Evolutionary conservation across 2,113 vertebrate genomes (phyloP).

Genomic region (Pongo abelii): DNA sequence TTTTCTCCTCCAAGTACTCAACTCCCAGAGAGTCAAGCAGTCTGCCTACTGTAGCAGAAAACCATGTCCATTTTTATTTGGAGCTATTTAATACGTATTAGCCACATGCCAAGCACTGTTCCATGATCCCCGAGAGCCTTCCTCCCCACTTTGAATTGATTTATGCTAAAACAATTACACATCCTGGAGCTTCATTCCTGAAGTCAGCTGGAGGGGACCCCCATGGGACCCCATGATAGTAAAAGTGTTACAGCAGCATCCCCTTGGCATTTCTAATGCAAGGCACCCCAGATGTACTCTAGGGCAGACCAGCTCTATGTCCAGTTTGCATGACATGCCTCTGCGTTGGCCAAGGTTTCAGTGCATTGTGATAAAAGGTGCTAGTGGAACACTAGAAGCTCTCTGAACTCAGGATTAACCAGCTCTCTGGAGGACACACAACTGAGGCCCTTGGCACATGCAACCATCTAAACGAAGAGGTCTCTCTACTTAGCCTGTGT

Average conservation of each 20-base stretch:
- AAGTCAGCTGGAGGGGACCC: background rate
- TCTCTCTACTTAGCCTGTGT: too few species aligned
- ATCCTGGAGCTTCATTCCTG: slow-evolving; percentile 26
- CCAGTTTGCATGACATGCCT: accelerated
- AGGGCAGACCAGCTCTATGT: background rate
- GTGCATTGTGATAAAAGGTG: background rate
- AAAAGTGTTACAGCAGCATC: background rate
- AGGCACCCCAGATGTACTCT: background rate
- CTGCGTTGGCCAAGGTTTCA: background rate
- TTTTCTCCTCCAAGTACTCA: slow-evolving; percentile 57
- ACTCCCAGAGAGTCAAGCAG: slow-evolving; percentile 68
- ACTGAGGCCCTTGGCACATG: accelerated
- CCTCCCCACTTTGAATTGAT: slow-evolving; percentile 56
- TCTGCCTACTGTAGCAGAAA: slow-evolving; percentile 72
- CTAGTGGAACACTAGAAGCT: background rate
- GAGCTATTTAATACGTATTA: slow-evolving; percentile 67
- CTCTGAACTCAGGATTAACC: background rate
- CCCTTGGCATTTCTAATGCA: background rate
- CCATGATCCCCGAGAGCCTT: slow-evolving; percentile 57
- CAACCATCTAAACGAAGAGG: accelerated
- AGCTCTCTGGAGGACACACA: too few species aligned
- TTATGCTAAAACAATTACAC: slow-evolving; percentile 67
- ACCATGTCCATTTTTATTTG: slow-evolving; percentile 60
- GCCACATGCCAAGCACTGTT: slow-evolving; percentile 55
- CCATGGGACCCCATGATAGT: background rate